Evolutionary conservation across 1,140 invertebrate genomes (phyloP), one percentile per base, ranked within the genome.

Genomic region (Pseudomyrmex gracilis): DNA sequence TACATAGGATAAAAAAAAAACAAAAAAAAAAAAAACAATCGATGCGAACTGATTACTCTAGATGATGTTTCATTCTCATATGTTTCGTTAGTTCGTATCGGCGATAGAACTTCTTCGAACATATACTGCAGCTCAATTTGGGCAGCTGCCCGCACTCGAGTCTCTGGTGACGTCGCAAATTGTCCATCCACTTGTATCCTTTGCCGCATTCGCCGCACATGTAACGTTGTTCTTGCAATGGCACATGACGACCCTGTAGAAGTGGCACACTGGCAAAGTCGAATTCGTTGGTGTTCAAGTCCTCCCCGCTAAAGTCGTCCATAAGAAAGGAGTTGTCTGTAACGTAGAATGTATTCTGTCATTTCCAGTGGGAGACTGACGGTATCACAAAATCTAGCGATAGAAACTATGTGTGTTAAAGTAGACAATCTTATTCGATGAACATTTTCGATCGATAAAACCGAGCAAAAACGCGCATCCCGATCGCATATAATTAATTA

Each of bases 141-240:
- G 93, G 93, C 15, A 89, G 76, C n/a, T 92, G 92, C 1, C 92
- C 92, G 70, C 94, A 95, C 60, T 95, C 94, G 61, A 94, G 91
- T 22, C 93, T 91, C 64, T 94, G 93, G 78, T 95, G 94, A 17
- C 91, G 85, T 22, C 86, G 87, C 12, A 93, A 73, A 73, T 89
- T 92, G 2, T 87, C 85, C 83, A 91, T 85, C 84, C 85, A 88
- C 24, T 87, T 91, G 80, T 92, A 92, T 1, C 87, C 85, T 4
- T 91, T 92, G 7, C 91, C 90, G 24, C 91, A 93, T 13, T 89
- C 86, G 0, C 86, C 85, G 58, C 91, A 92, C 12, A 91, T 34
- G 63, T 68, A 92, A 10, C 78, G 61, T 13, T 90, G 88, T 61
- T 88, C 87, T 53, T 82, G 51, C 7, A 34, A 34, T 8, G 53